Evolutionary conservation across 2,888 invertebrate genomes (phyloP).

Genomic region (Phanerotoma sp.): DNA sequence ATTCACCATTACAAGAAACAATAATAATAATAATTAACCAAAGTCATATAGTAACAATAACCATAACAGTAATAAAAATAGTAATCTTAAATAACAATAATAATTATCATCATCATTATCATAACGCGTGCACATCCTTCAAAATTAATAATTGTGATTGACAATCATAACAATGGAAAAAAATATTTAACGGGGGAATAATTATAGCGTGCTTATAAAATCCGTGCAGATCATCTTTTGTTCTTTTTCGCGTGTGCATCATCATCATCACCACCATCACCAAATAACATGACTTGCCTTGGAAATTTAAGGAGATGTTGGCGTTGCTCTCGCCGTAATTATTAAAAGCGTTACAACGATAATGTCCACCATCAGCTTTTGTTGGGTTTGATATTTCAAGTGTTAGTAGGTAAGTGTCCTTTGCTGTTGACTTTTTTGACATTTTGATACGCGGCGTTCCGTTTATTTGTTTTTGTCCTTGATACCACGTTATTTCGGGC

Average conservation of each 20-base stretch:
- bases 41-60: not conserved
- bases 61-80: not conserved
- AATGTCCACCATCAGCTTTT: conserved; percentile 96
- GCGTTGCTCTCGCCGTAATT: conserved; percentile 99
- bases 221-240: conserved; percentile 14
- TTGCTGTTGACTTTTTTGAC: conserved; percentile 83
- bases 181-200: not conserved
- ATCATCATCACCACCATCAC: too few relatives aligned
- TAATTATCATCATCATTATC: not conserved
- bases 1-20: not conserved
- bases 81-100: not conserved
- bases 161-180: conserved; percentile 1
- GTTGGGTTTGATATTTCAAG: conserved; percentile 95
- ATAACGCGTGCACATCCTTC: conserved; percentile 4
- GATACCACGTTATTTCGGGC: conserved; percentile 95
- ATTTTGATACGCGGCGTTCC: conserved; percentile 87
- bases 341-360: conserved; percentile 99
- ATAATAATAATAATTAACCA: not conserved
- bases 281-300: conserved; percentile 77
- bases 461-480: conserved; percentile 80
- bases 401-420: conserved; percentile 88
- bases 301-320: conserved; percentile 99
- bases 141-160: not conserved
- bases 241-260: conserved; percentile 22
- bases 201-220: conserved; percentile 4